phyloP scores from a whole-genome alignment of 2,797 vertebrate species.

The Peromyscus melanophrys region DNA sequence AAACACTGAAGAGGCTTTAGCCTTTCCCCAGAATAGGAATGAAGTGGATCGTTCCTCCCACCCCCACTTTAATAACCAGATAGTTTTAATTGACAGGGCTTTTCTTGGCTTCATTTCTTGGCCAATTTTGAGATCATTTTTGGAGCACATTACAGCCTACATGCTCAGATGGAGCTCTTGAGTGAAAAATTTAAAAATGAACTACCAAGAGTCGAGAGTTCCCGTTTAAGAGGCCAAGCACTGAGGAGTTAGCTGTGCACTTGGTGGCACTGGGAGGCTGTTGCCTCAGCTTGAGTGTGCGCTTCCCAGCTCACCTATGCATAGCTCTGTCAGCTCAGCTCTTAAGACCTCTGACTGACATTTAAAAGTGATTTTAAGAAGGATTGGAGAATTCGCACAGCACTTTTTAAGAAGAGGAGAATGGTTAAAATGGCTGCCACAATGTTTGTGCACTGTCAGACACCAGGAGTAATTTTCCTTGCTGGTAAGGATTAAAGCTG shows the following conservation, averaged over 20 bases:
- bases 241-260: neutral
- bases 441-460: neutral
- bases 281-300: neutral
- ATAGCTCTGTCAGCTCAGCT: neutral
- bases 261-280: neutral
- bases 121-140: constrained; percentile 16
- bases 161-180: neutral
- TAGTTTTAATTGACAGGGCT: neutral
- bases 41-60: neutral
- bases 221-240: neutral
- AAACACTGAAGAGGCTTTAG: constrained; percentile 30
- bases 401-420: neutral
- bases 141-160: neutral
- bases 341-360: neutral
- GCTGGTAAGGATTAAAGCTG: neutral
- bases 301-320: neutral
- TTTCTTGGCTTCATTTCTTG: neutral
- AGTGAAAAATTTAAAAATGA: constrained; percentile 13
- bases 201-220: constrained; percentile 33
- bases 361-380: neutral
- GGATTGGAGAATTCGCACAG: neutral
- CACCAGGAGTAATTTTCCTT: neutral
- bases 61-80: neutral
- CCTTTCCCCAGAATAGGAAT: neutral
- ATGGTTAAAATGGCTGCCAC: neutral